Conservation (phyloP, 2,113 vertebrate genomes). For the Elephas maximus region DNA sequence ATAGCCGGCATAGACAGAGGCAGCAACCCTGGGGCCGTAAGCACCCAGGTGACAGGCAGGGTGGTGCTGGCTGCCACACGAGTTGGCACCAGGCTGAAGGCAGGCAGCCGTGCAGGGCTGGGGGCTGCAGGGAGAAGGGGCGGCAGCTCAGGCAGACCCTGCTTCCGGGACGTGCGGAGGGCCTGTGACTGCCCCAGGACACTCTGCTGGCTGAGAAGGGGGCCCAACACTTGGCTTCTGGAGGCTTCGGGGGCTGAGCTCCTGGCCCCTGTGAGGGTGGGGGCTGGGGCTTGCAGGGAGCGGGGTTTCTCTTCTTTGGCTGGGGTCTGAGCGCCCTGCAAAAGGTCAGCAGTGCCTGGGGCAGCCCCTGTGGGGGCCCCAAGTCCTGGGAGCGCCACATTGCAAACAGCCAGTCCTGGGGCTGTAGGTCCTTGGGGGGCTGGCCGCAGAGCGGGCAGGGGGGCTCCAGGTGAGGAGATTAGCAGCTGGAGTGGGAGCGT, state of each 20-base stretch:
- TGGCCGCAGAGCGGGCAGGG: constrained; percentile 73
- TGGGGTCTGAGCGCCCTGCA: neutral
- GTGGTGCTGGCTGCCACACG: neutral
- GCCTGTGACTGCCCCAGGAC: neutral
- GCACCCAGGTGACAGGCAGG: constrained; percentile 87
- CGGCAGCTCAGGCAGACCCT: neutral
- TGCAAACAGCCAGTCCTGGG: neutral
- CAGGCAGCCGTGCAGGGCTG: neutral
- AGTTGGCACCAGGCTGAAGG: constrained; percentile 51
- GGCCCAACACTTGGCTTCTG: neutral
- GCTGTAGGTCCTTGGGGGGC: neutral
- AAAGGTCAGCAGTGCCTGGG: neutral
- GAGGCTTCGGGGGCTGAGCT: constrained; percentile 8
- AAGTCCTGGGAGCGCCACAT: rapidly evolving
- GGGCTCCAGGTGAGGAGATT: constrained; percentile 79
- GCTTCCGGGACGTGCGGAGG: neutral
- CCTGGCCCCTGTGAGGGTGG: rapidly evolving
- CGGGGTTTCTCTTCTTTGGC: neutral
- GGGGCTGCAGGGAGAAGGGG: constrained; percentile 42
- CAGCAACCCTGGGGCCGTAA: constrained; percentile 87
- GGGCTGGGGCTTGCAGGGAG: neutral
- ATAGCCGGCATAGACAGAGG: constrained; percentile 72
- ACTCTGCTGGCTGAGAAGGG: neutral
- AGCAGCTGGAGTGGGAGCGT: constrained; percentile 77
- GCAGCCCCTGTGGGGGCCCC: rapidly evolving